These are phyloP conservation scores for Frankliniella fusca DNA, from an alignment of 2,888 invertebrate species.

Conservation along the genomic window DNA sequence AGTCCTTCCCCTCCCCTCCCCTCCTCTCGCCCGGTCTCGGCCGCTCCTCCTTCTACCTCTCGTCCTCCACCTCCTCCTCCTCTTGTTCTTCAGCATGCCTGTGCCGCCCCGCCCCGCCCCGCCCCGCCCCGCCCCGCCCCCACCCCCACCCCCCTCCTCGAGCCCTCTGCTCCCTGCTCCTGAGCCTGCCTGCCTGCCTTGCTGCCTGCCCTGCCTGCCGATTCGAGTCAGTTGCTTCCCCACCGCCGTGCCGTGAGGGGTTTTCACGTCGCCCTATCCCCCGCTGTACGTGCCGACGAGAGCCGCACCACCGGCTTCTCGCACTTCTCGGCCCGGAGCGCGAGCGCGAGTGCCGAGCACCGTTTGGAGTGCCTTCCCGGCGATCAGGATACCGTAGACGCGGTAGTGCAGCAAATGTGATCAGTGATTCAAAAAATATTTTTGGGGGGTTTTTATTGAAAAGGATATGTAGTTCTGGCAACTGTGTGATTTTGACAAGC, in stretches of 20 bases:
- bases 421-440: too few species aligned
- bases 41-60: neutral
- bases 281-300: neutral
- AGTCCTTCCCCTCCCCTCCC: conserved; percentile 15
- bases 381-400: too few species aligned
- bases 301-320: too few species aligned
- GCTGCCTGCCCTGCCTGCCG: too few species aligned
- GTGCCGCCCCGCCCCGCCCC: neutral
- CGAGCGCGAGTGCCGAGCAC: neutral
- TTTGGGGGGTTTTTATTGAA: too few species aligned
- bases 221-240: neutral
- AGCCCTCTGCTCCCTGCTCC: too few species aligned
- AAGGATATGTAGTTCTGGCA: neutral
- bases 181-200: too few species aligned
- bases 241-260: neutral
- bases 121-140: conserved; percentile 11
- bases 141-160: neutral
- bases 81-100: neutral
- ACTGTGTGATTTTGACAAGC: neutral
- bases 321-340: neutral
- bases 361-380: too few species aligned
- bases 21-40: neutral
- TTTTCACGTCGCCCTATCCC: neutral
- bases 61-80: conserved; percentile 10
- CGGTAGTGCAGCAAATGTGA: too few species aligned